Evolutionary conservation across 2,888 invertebrate genomes (phyloP), one percentile per base, ranked within the genome.

Genomic region (Drosophila dives): DNA sequence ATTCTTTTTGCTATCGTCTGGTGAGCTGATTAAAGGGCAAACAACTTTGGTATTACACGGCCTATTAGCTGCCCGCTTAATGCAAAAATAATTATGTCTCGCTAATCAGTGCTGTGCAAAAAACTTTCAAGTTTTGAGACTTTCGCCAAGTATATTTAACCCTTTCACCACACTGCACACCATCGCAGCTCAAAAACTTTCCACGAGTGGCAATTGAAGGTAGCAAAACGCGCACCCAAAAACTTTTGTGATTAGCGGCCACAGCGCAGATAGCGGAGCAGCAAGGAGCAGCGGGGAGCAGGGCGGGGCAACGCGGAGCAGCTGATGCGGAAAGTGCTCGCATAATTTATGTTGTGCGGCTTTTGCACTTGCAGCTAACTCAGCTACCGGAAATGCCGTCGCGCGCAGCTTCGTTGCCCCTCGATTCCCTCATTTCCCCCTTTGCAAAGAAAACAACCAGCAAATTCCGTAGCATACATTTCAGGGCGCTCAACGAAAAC

Each of bases 201-300:
- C 60, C 62, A 64, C 84, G 55, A 86, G 81, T 78, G 74, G 75
- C 83, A 77, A 83, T 83, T 86, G 80, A 87, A 86, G 88, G 88
- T 86, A 80, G 85, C 77, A 72, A 65, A 76, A 61, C 56, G 75
- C 73, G 72, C 40, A 54, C 53, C 51, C 64, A 50, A 73, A 90
- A 90, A 90, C 90, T 87, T 87, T 86, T 89, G 90, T 89, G 86
- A 87, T 87, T 87, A 87, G 85, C 89, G 74, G 64, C 77, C 68
- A 45, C 64, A 58, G 54, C 32, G 56, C 38, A 73, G 88, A 89
- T 88, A 88, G 83, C 86, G 63, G 63, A 63, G 68, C 58, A 62
- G 59, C 60, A 56, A 42, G 61, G 53, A 53, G 59, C 56, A 54
- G 75, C 77, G 80, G 83, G 89, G 87, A 90, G 23, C 23, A 23